Conservation (phyloP, 2,888 invertebrate species). For the Cosmia trapezina region DNA sequence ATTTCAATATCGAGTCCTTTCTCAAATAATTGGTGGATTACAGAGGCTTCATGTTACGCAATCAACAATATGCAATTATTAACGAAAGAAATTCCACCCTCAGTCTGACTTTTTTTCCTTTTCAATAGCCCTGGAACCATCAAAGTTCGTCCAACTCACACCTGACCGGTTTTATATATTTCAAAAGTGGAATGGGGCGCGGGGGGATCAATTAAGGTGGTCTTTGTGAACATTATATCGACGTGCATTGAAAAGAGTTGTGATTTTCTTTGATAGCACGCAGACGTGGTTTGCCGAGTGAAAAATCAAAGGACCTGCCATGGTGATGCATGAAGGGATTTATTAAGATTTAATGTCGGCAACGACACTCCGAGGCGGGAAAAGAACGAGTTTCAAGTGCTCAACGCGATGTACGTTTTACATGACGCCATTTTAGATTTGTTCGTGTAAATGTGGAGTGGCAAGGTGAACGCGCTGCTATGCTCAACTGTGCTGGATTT, state of each 20-base stretch:
- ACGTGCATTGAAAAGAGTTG: slow-evolving; percentile 90
- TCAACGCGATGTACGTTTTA: slow-evolving; percentile 85
- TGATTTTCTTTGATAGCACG: slow-evolving; percentile 89
- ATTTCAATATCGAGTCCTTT: background rate
- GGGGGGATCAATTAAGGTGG: slow-evolving; percentile 87
- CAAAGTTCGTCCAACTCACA: slow-evolving; percentile 65
- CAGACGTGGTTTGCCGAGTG: slow-evolving; percentile 90
- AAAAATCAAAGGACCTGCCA: slow-evolving; percentile 88
- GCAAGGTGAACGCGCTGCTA: slow-evolving; percentile 67
- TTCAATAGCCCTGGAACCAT: slow-evolving; percentile 62
- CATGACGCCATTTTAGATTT: slow-evolving; percentile 88
- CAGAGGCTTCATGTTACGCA: slow-evolving; percentile 9
- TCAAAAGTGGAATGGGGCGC: slow-evolving; percentile 76
- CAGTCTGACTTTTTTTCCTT: slow-evolving; percentile 47
- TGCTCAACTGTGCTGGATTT: slow-evolving; percentile 59
- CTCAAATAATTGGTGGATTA: slow-evolving; percentile 14
- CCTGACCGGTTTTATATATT: slow-evolving; percentile 74
- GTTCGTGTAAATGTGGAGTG: slow-evolving; percentile 81
- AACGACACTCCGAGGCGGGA: slow-evolving; percentile 90
- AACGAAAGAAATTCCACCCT: slow-evolving; percentile 43
- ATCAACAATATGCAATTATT: slow-evolving; percentile 41
- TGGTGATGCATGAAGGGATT: slow-evolving; percentile 89
- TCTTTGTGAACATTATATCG: slow-evolving; percentile 89
- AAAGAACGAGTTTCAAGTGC: slow-evolving; percentile 89
- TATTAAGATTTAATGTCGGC: slow-evolving; percentile 90